Percentiles rank a stretch among this genome's conserved stretches.
phyloP scores from a whole-genome alignment of 1,140 invertebrate genomes.

The Orchesella cincta region DNA sequence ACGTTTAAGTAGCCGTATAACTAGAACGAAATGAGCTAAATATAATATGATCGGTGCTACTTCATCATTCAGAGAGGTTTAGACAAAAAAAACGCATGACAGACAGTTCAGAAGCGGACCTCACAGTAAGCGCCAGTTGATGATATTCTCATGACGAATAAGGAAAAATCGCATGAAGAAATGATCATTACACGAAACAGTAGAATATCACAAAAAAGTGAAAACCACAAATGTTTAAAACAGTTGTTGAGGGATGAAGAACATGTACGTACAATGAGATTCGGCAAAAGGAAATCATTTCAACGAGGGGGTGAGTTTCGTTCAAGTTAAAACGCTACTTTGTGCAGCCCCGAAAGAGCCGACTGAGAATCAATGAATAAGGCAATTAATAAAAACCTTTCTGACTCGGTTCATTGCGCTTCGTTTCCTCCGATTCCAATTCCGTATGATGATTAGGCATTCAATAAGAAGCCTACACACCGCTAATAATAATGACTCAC shows the following conservation, averaged over 20 bases:
- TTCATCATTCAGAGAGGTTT: background rate
- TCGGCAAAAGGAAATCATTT: background rate
- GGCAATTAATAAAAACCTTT: constrained; percentile 4
- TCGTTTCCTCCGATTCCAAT: background rate
- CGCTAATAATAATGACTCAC: no score
- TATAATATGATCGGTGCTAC: background rate
- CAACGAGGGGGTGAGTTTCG: background rate
- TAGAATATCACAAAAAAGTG: constrained; percentile 6
- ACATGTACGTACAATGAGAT: background rate
- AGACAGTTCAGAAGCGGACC: background rate
- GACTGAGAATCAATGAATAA: constrained; percentile 2
- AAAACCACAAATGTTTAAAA: constrained; percentile 12
- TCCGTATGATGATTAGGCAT: background rate
- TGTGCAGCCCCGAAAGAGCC: no score
- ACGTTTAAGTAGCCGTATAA: background rate
- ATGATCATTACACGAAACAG: background rate
- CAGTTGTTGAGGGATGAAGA: background rate
- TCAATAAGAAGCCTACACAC: no score
- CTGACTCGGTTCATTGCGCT: background rate
- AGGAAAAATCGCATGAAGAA: background rate
- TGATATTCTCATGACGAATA: constrained; percentile 6
- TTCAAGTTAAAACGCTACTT: no score
- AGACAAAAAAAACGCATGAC: background rate
- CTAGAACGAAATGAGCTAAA: background rate
- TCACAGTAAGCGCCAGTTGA: constrained; percentile 4